Percentiles rank a stretch among this genome's conserved stretches.
These are phyloP conservation scores for Gymnopithys bicolor DNA, from an alignment of 2,797 vertebrate species.

Conservation along the genomic window DNA sequence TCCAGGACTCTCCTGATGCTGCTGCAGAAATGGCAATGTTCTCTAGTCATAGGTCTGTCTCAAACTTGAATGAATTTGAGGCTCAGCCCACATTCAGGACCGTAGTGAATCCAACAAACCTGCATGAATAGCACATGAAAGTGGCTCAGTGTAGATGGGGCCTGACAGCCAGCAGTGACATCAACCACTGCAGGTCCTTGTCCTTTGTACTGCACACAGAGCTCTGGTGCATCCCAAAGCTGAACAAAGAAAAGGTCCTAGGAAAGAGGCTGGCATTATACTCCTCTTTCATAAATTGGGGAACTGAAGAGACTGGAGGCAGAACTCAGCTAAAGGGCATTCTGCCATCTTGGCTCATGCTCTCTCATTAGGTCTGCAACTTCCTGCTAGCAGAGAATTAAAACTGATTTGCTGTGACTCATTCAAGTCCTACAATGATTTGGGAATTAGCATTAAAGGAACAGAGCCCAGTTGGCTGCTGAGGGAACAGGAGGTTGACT, in stretches of 20 bases:
- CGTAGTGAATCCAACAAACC: not conserved
- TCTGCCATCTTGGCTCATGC: conserved; percentile 23
- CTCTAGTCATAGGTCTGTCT: not conserved
- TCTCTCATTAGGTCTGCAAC: conserved; percentile 19
- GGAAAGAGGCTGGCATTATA: not conserved
- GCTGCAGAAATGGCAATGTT: conserved; percentile 23
- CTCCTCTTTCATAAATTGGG: not conserved
- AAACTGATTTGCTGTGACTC: conserved; percentile 37
- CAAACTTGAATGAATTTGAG: not conserved
- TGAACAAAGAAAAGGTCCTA: conserved; percentile 17
- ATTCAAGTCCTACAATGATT: conserved; percentile 25
- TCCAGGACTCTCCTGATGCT: conserved; percentile 31
- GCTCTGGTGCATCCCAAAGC: not conserved
- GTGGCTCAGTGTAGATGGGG: not conserved
- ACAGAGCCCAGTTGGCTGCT: not conserved
- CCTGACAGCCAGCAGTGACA: conserved; percentile 27
- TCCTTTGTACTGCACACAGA: not conserved
- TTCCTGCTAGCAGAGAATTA: conserved; percentile 36
- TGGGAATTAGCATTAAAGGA: conserved; percentile 16
- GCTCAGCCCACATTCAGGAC: not conserved
- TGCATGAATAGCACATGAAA: not conserved
- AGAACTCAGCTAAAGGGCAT: not conserved
- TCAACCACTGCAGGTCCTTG: not conserved
- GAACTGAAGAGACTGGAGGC: not conserved
- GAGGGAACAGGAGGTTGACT: not conserved